These are phyloP conservation scores for Cetoscarus ocellatus DNA, from an alignment of 2,797 vertebrate species.

Conservation along the genomic window DNA sequence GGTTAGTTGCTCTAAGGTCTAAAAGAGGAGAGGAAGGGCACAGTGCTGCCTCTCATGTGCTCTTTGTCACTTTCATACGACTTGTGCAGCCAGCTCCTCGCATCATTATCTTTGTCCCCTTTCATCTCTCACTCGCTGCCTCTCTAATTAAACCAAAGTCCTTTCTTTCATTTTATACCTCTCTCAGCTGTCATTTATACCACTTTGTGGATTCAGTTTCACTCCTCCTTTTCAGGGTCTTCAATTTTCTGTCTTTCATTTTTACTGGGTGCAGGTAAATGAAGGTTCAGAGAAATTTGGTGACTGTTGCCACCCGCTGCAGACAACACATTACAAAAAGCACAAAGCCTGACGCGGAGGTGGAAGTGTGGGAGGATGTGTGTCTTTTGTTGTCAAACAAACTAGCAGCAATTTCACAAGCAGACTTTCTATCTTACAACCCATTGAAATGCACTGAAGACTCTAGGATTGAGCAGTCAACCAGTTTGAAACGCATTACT, in stretches of 20 bases:
- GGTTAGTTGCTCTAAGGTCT: constrained; percentile 52
- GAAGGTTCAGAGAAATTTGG: constrained; percentile 46
- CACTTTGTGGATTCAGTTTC: constrained; percentile 1
- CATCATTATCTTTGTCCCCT: constrained; percentile 21
- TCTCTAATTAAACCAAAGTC: constrained; percentile 44
- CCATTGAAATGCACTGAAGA: too few species aligned
- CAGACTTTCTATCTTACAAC: not conserved
- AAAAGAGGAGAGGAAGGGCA: constrained; percentile 54
- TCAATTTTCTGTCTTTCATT: constrained; percentile 41
- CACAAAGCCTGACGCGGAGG: constrained; percentile 21
- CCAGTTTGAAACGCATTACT: too few species aligned
- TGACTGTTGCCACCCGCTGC: constrained; percentile 29
- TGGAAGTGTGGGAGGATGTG: constrained; percentile 22
- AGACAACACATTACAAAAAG: constrained; percentile 25
- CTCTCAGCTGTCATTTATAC: constrained; percentile 34
- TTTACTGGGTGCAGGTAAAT: constrained; percentile 68
- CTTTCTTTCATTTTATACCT: constrained; percentile 45
- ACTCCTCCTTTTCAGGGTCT: constrained; percentile 31
- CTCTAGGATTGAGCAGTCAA: too few species aligned
- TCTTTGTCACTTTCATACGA: constrained; percentile 48
- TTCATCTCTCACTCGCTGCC: constrained; percentile 41
- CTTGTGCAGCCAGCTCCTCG: constrained; percentile 12
- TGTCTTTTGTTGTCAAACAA: constrained; percentile 41
- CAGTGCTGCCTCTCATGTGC: constrained; percentile 42
- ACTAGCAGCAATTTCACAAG: constrained; percentile 6